These are phyloP conservation scores for Nesometra sesokonis DNA, from an alignment of 35 echinoderm and acorn worm species.

Conservation along the genomic window DNA sequence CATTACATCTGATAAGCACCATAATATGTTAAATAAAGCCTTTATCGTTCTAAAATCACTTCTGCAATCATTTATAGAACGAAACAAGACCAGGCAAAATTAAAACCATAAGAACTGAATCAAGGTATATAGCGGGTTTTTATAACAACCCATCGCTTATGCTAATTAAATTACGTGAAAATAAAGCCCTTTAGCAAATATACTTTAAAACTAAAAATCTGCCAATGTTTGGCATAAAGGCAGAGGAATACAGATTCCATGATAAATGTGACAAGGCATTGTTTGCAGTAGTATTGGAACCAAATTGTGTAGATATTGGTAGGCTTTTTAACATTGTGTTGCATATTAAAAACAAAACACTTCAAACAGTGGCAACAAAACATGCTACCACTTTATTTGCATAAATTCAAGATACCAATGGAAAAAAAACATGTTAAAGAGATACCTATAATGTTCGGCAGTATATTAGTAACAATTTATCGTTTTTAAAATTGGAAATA, in stretches of 20 bases:
- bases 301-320: not conserved
- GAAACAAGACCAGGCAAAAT: not conserved
- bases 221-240: not conserved
- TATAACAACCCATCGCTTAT: not conserved
- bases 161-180: not conserved
- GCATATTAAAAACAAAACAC: not conserved
- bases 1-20: not conserved
- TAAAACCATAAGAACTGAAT: not conserved
- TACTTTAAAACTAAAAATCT: not conserved
- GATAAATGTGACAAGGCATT: not conserved
- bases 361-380: not conserved
- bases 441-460: too few species aligned
- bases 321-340: not conserved
- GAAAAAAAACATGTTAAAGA: too few species aligned
- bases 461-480: too few species aligned
- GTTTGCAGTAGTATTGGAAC: not conserved
- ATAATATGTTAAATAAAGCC: not conserved
- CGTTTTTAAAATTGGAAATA: too few species aligned
- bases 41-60: too few species aligned
- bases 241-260: not conserved
- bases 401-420: not conserved
- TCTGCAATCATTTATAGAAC: not conserved
- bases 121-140: not conserved
- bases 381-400: not conserved
- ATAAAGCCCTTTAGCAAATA: not conserved